phyloP scores from a whole-genome alignment of 2,888 invertebrate genomes.

The Tortrix viridana region DNA sequence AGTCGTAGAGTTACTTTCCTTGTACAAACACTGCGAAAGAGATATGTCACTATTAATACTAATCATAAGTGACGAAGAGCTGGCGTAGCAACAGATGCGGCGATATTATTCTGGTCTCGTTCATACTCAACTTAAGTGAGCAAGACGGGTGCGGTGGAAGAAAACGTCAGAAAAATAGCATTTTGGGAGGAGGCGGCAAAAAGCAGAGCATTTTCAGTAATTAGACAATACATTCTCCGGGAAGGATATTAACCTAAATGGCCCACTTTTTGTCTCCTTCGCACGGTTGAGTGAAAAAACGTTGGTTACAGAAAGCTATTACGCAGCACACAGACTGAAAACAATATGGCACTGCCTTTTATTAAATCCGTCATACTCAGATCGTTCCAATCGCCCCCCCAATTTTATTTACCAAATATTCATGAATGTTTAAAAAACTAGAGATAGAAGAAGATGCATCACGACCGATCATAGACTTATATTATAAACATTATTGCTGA shows the following conservation, averaged over 20 bases:
- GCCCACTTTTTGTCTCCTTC: conserved; percentile 34
- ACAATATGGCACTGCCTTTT: background rate
- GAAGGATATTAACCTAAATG: conserved; percentile 37
- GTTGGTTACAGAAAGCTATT: conserved; percentile 36
- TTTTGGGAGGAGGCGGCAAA: conserved; percentile 25
- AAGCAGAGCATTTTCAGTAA: conserved; percentile 37
- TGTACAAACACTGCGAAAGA: conserved; percentile 15
- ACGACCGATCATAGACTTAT: no score
- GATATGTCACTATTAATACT: conserved; percentile 37
- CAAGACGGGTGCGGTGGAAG: conserved; percentile 15
- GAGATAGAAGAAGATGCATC: no score
- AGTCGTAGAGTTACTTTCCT: conserved; percentile 26
- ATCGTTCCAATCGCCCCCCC: no score
- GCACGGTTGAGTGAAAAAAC: conserved; percentile 36
- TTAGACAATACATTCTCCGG: conserved; percentile 39
- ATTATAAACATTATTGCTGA: no score
- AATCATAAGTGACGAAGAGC: conserved; percentile 35
- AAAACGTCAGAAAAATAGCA: conserved; percentile 17
- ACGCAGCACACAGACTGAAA: conserved; percentile 12
- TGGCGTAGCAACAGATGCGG: conserved; percentile 3
- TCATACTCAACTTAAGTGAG: conserved; percentile 10
- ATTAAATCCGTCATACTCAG: no score
- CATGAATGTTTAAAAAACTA: no score
- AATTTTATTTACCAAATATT: no score
- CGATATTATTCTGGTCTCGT: conserved; percentile 3